Evolutionary conservation across 2,113 vertebrate species (phyloP).

Genomic region (Chaenocephalus aceratus): DNA sequence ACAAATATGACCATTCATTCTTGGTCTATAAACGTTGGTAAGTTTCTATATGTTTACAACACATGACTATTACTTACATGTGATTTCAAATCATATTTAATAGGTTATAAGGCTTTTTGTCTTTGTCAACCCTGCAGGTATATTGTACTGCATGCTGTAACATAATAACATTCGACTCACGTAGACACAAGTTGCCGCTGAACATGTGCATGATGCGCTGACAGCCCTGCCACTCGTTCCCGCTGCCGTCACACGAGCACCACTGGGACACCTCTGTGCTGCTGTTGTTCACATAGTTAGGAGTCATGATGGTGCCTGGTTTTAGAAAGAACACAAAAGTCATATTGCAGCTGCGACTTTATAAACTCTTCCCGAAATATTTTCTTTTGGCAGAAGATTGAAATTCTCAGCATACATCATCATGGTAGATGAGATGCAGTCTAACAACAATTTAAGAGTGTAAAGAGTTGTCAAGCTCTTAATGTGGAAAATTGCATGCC

Average conservation of each 20-base stretch:
- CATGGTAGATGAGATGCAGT: constrained; percentile 4
- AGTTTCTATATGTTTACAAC: too few species aligned
- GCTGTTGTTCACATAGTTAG: constrained; percentile 94
- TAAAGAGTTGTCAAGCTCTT: constrained; percentile 31
- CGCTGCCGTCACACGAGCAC: constrained; percentile 94
- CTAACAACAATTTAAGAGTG: constrained; percentile 13
- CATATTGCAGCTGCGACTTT: constrained; percentile 19
- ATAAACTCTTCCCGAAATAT: constrained; percentile 14
- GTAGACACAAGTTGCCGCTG: constrained; percentile 90
- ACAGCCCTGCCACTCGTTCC: constrained; percentile 93
- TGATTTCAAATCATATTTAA: neutral
- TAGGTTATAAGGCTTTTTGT: neutral
- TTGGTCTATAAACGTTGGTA: neutral
- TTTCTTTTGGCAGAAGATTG: constrained; percentile 21
- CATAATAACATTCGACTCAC: constrained; percentile 82
- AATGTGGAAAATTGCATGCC: constrained; percentile 48
- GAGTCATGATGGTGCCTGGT: constrained; percentile 94
- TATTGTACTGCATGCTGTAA: neutral
- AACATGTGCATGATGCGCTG: constrained; percentile 90
- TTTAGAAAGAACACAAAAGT: constrained; percentile 14
- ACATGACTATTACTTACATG: neutral
- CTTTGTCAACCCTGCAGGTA: neutral
- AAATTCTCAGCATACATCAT: constrained; percentile 30
- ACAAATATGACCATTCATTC: neutral
- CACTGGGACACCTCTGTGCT: constrained; percentile 91